These are phyloP conservation scores for Vimba vimba DNA, from an alignment of 2,113 vertebrate genomes.

Conservation along the genomic window DNA sequence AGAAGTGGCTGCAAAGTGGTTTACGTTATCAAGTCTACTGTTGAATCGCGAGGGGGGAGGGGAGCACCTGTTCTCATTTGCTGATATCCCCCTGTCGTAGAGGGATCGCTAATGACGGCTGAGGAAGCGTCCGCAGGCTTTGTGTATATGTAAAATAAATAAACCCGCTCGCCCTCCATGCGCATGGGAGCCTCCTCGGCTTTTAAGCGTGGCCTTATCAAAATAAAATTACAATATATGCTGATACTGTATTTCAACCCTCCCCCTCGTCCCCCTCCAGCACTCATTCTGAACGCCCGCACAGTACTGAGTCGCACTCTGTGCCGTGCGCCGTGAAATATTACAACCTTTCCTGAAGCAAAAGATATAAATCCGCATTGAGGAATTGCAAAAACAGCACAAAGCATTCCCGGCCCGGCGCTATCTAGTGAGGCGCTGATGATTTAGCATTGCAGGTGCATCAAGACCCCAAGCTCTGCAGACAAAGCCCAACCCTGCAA, in stretches of 20 bases:
- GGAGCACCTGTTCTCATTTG: conserved; percentile 73
- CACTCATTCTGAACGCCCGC: conserved; percentile 53
- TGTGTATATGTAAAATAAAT: conserved; percentile 72
- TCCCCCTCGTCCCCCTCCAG: conserved; percentile 47
- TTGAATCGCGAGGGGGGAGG: conserved; percentile 57
- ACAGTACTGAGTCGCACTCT: conserved; percentile 62
- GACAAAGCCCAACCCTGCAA: conserved; percentile 57
- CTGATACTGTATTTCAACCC: conserved; percentile 78
- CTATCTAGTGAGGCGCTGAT: conserved; percentile 75
- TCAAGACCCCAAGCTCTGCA: conserved; percentile 63
- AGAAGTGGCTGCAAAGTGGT: conserved; percentile 68
- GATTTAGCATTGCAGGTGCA: conserved; percentile 83
- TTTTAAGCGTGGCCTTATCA: conserved; percentile 80
- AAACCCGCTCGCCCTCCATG: conserved; percentile 64
- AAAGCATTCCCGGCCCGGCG: conserved; percentile 77
- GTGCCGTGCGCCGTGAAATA: conserved; percentile 76
- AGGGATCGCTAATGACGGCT: conserved; percentile 71
- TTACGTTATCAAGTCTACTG: conserved; percentile 70
- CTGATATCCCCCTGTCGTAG: conserved; percentile 70
- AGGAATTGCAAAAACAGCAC: conserved; percentile 85
- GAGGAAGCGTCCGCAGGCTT: conserved; percentile 63
- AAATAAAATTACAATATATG: conserved; percentile 85
- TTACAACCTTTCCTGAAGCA: conserved; percentile 84
- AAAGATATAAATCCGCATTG: conserved; percentile 84
- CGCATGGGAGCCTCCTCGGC: conserved; percentile 65